A percentile compares a stretch with the other conserved stretches of the same genome.
phyloP scores from a whole-genome alignment of 2,113 vertebrate genomes.

The Xyrauchen texanus region DNA sequence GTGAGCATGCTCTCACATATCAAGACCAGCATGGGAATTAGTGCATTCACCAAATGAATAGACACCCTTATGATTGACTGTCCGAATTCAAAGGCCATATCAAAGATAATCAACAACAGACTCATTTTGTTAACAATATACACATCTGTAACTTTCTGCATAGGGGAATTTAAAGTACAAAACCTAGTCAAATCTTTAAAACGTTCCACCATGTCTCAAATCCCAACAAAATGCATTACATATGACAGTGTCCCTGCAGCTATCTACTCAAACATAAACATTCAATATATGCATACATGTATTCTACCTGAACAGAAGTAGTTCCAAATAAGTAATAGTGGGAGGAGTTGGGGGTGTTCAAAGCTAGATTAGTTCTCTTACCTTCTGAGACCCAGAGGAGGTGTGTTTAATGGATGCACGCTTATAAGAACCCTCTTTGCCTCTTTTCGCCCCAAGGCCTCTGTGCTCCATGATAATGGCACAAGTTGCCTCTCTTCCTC shows the following conservation, averaged over 20 bases:
- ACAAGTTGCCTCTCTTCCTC: conserved; percentile 9
- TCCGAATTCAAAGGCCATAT: background rate
- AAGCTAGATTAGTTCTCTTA: conserved; percentile 67
- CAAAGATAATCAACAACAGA: background rate
- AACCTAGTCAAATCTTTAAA: background rate
- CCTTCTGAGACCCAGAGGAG: conserved; percentile 90
- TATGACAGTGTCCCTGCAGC: background rate
- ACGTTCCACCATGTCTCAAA: background rate
- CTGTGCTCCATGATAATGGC: conserved; percentile 61
- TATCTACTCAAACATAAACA: background rate
- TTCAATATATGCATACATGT: background rate
- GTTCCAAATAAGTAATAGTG: background rate
- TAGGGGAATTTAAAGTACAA: background rate
- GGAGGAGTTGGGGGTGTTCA: background rate
- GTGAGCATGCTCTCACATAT: conserved; percentile 38
- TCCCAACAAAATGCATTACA: background rate
- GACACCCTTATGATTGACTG: background rate
- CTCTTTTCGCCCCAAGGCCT: conserved; percentile 44
- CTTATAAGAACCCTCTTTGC: conserved; percentile 81
- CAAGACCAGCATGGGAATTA: background rate
- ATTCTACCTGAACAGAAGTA: background rate
- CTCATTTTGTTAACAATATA: background rate
- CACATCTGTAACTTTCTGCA: background rate
- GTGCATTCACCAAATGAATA: background rate
- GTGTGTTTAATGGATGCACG: conserved; percentile 77